Conservation (phyloP, 1,140 invertebrate genomes). For the Halictus rubicundus region DNA sequence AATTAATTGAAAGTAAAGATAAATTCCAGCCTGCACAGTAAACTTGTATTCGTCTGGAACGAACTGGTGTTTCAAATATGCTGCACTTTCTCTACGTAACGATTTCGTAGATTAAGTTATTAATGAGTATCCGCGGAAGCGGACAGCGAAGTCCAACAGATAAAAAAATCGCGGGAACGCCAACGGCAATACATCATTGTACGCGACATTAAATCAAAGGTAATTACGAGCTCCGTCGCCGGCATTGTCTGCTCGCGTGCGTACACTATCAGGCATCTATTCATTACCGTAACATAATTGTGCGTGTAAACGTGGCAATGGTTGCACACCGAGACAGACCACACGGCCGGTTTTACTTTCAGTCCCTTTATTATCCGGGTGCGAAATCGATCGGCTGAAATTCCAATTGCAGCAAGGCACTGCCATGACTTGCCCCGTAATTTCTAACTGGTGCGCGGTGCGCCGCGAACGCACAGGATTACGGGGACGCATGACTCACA, state of each 20-base stretch:
- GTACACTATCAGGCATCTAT: conserved; percentile 33
- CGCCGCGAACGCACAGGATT: not conserved
- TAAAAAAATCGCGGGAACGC: conserved; percentile 18
- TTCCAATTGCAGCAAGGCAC: not conserved
- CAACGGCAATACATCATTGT: not conserved
- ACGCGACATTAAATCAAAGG: conserved; percentile 37
- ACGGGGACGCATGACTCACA: conserved; percentile 44
- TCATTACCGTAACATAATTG: conserved; percentile 41
- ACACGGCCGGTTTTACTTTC: conserved; percentile 14
- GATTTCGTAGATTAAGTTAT: not conserved
- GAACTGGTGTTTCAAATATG: no score
- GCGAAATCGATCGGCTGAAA: conserved; percentile 35
- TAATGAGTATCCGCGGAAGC: not conserved
- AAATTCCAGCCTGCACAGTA: no score
- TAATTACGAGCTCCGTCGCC: conserved; percentile 28
- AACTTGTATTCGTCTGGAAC: no score
- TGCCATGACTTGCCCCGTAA: conserved; percentile 19
- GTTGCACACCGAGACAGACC: not conserved
- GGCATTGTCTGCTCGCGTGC: conserved; percentile 30
- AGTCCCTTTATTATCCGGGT: conserved; percentile 35
- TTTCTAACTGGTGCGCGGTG: not conserved
- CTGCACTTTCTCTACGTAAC: no score
- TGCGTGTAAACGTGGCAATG: conserved; percentile 25
- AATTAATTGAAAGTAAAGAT: no score
- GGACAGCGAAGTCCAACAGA: not conserved